phyloP scores from a whole-genome alignment of 2,888 invertebrate genomes.

The Orthonevra nobilis region DNA sequence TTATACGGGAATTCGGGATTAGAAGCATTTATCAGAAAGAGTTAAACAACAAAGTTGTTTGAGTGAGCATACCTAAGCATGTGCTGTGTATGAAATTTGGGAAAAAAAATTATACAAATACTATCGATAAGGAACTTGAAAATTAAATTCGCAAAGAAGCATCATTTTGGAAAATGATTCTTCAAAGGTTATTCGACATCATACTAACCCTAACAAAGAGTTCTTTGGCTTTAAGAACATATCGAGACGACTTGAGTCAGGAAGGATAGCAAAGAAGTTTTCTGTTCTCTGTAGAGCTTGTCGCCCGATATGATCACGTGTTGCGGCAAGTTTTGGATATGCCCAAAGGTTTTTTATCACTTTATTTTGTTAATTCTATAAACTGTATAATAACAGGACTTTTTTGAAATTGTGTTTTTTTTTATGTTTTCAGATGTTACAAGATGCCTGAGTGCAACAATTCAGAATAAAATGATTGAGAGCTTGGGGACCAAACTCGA shows the following conservation, averaged over 20 bases:
- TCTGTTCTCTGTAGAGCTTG: no score
- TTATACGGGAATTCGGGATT: no score
- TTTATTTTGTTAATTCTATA: no score
- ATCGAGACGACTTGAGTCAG: constrained; percentile 6
- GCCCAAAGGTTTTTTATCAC: no score
- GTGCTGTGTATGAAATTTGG: background rate
- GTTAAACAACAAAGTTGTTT: background rate
- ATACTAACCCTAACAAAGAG: constrained; percentile 26
- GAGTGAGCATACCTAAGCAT: background rate
- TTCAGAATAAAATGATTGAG: no score
- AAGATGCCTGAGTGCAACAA: no score
- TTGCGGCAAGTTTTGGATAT: no score
- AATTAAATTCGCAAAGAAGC: background rate
- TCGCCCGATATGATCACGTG: no score
- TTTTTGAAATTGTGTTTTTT: no score
- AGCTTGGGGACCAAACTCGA: no score
- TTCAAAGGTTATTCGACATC: constrained; percentile 15
- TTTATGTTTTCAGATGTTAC: no score
- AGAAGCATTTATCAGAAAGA: background rate
- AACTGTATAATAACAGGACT: no score
- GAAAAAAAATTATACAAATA: background rate
- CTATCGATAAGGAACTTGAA: background rate
- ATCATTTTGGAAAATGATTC: constrained; percentile 4
- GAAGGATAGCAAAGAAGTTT: constrained; percentile 36
- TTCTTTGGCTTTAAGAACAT: constrained; percentile 30